Conservation (phyloP, 2,888 invertebrate species). For the Parascotia fuliginaria region DNA sequence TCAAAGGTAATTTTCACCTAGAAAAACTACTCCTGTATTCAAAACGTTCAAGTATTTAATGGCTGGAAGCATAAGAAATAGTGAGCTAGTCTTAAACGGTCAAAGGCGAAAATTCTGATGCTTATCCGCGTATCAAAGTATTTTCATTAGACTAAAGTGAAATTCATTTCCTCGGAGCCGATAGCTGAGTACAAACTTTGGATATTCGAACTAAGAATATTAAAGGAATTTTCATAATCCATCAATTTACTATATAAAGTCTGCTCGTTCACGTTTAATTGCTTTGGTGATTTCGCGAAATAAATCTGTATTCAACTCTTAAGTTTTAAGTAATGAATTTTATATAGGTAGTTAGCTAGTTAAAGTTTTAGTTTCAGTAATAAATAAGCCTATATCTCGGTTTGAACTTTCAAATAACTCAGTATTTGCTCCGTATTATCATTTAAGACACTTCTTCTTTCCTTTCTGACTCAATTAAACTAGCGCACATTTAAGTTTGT, state of each 20-base stretch:
- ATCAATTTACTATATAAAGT: conserved; percentile 56
- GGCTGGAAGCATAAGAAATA: conserved; percentile 20
- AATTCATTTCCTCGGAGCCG: conserved; percentile 75
- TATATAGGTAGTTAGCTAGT: neutral
- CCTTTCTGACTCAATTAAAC: neutral
- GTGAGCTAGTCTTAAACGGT: conserved; percentile 30
- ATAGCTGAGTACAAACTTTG: conserved; percentile 64
- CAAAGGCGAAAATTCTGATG: conserved; percentile 55
- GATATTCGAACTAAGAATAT: conserved; percentile 66
- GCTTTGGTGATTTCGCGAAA: conserved; percentile 32
- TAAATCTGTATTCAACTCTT: conserved; percentile 37
- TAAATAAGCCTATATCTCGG: neutral
- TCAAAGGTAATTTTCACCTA: neutral
- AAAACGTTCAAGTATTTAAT: neutral
- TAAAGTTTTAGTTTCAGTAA: neutral
- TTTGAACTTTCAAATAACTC: neutral
- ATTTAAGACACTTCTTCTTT: neutral
- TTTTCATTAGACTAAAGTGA: conserved; percentile 80
- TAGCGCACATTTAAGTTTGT: neutral
- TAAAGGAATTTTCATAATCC: conserved; percentile 80
- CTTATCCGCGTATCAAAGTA: conserved; percentile 68
- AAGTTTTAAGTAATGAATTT: conserved; percentile 14
- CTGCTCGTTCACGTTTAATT: conserved; percentile 47
- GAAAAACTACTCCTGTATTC: neutral
- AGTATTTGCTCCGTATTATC: too few species aligned